phyloP scores from a whole-genome alignment of 2,888 invertebrate species.

The Coronaproctus castanopsis region DNA sequence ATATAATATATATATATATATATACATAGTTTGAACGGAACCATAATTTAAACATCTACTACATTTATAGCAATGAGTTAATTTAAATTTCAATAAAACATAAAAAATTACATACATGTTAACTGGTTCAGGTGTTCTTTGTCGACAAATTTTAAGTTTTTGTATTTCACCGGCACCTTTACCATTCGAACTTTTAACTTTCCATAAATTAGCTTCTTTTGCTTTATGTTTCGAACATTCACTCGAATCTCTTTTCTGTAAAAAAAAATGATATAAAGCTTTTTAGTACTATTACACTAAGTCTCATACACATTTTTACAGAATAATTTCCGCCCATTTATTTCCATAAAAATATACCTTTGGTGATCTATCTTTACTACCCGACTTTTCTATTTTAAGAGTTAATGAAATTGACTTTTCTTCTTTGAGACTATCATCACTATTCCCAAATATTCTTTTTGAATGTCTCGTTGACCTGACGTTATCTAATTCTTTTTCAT shows the following conservation, averaged over 20 bases:
- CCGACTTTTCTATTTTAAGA: background rate
- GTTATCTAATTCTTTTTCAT: background rate
- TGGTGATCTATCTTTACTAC: background rate
- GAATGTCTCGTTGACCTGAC: background rate
- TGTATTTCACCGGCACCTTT: background rate
- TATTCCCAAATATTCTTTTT: background rate
- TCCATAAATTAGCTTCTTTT: constrained; percentile 25
- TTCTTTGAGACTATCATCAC: background rate
- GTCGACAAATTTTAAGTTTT: background rate
- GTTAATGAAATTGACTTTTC: background rate
- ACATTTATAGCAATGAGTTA: too few species aligned
- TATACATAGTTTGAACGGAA: too few species aligned
- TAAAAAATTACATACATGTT: background rate
- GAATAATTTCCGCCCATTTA: too few species aligned
- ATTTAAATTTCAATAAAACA: too few species aligned
- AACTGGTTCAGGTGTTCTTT: background rate
- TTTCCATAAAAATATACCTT: too few species aligned
- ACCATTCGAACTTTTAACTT: constrained; percentile 17
- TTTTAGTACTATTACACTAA: too few species aligned
- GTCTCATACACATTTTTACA: too few species aligned
- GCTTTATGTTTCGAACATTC: constrained; percentile 2
- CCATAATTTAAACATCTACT: too few species aligned
- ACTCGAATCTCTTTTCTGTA: background rate
- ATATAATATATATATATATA: too few species aligned
- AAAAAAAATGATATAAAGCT: too few species aligned